Evolutionary conservation across 2,888 invertebrate genomes (phyloP).

Genomic region (Morpho helenor): DNA sequence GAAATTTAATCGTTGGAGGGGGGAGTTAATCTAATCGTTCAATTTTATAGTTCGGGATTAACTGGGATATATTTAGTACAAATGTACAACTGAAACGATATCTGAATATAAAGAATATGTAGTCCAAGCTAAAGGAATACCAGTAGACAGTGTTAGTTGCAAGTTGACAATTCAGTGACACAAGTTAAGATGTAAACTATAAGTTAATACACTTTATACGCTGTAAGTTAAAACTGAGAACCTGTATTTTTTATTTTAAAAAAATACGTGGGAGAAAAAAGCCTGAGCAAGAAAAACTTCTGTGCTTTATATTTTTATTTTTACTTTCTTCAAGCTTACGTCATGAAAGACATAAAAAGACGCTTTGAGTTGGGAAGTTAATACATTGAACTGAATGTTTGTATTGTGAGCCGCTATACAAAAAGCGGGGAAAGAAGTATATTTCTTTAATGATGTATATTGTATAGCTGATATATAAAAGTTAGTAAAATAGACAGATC

Average conservation of each 20-base stretch:
- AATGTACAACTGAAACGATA: no score
- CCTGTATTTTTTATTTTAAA: conserved; percentile 1
- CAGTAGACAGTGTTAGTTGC: no score
- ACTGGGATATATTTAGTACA: no score
- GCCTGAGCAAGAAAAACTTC: conserved; percentile 7
- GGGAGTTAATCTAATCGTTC: no score
- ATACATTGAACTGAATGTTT: conserved; percentile 11
- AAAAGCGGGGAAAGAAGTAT: conserved; percentile 1
- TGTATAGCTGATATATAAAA: not conserved
- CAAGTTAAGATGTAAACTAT: no score
- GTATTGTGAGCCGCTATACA: conserved; percentile 1
- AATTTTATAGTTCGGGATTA: no score
- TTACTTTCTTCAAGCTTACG: conserved; percentile 14
- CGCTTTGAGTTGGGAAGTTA: conserved; percentile 8
- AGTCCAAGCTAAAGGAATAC: no score
- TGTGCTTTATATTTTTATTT: conserved; percentile 11
- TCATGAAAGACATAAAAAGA: conserved; percentile 19
- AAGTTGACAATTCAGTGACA: no score
- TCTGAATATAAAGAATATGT: no score
- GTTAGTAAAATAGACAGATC: not conserved
- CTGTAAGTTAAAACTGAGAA: no score
- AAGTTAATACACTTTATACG: no score
- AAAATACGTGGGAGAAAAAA: conserved; percentile 5
- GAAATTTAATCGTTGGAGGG: no score
- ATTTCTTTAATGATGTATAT: not conserved